Base-by-base conservation (phyloP, 64 coral and sea anemone genomes). In the Porites australiensis region DNA sequence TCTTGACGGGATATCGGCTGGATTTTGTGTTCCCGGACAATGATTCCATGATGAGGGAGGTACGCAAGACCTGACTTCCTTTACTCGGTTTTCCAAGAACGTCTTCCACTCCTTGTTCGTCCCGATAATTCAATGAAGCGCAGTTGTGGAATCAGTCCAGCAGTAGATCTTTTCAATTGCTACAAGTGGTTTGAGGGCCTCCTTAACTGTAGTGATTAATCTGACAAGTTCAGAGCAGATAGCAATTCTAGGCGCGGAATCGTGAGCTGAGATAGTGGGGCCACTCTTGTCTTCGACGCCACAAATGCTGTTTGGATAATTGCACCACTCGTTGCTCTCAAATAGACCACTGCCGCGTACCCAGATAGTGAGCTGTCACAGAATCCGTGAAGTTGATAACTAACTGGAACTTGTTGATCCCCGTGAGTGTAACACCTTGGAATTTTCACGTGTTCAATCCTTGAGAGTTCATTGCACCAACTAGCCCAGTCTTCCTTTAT, bases 31-130 rank as follows among this genome's bases (percentile, higher is more conserved):
- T 58, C 78, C 89, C 72, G 89, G 89, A 47, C 76, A 82, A 79
- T 91, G 89, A 70, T 64, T 63, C 89, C 89, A 91, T 54, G 70
- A 47, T 82, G 79, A 77, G 45, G 76, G 76, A 37, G 79, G 13
- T 13, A 91, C 89, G 20, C 82, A 69, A 48, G 49, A 18, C 60
- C 89, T 79, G 58, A 91, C 82, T 58, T 91, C 89, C 13, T 91
- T 91, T n/a, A 91, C 62, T 82, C 89, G 78, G 64, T 91, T 83
- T 45, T 91, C 77, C 51, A 91, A 78, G 60, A 91, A 91, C 19
- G 77, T 83, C 71, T 67, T 91, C 89, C 89, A 91, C 55, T 91
- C 89, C 44, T 91, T 91, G 59, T 92, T 79, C 71, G 27, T 92
- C 72, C 90, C 90, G 52, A 48, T 64, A 82, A 92, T 85, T 70